Evolutionary conservation across 1,140 invertebrate species (phyloP), one percentile per base, ranked within the genome.

Genomic region (Rhyacophila brunnea): DNA sequence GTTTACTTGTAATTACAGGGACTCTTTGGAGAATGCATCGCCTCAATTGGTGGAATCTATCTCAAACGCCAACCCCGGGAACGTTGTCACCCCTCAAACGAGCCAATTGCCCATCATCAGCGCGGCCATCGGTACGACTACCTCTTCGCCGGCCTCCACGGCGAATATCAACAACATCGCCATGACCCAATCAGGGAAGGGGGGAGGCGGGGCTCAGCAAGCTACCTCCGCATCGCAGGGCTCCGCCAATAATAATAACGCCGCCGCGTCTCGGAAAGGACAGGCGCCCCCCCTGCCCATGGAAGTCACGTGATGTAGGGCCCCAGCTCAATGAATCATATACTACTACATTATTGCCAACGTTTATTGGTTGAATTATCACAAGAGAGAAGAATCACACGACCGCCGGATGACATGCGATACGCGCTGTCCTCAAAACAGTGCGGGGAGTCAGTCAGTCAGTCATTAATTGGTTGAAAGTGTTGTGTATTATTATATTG

Each of bases 261-360:
- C 17, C 18, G 51, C 56, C 11, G 45, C 55, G 9, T 44, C 43
- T 23, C 40, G 61, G 35, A 52, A 64, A 53, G 54, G 62, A 43
- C 48, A 52, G 45, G 38, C 57, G 18, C 57, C 7, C 19, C 23
- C 23, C 9, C 23, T 60, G 19, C 58, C 62, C 34, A 65, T 65
- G 62, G 62, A 65, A 43, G 62, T 65, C 54, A 65, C 62, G 54
- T 65, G 62, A 65, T 65, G 54, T 45, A 58, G 36, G 55, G 62
- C 62, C 62, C 40, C 51, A 56, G 46, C 38, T 43, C 55, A 54
- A 13, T 45, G 43, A 19, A 19, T 11, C n/a, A n/a, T n/a, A 6
- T n/a, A 40, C 38, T 13, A n/a, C 38, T 28, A 28, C 23, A 28
- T 28, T 28, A 28, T 28, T 28, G 23, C 23, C 23, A 28, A 28